Percentiles rank a stretch among this genome's conserved stretches.
Evolutionary conservation across 2,888 invertebrate species (phyloP).

Genomic region (Sinohyriopsis cumingii): DNA sequence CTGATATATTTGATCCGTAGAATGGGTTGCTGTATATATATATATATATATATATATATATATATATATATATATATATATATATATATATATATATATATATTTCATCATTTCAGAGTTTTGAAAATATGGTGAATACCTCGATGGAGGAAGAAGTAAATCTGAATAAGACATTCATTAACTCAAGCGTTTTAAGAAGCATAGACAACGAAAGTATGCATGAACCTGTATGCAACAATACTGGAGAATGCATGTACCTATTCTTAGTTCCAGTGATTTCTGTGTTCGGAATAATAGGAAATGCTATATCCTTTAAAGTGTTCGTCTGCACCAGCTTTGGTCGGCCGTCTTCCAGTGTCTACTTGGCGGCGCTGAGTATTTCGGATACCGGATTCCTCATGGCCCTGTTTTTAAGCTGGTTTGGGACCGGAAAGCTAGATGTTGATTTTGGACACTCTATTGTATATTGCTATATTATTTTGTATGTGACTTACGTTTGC

Average conservation of each 20-base stretch:
- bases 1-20: no score
- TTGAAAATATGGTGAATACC: no score
- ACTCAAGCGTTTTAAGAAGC: no score
- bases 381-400: slow-evolving; percentile 85
- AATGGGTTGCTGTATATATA: no score
- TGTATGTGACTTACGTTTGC: slow-evolving; percentile 76
- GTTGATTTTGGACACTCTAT: slow-evolving; percentile 5
- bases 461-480: slow-evolving; percentile 36
- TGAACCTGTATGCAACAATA: slow-evolving; percentile 75
- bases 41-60: no score
- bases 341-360: slow-evolving; percentile 84
- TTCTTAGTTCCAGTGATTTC: slow-evolving; percentile 77
- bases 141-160: no score
- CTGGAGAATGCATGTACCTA: slow-evolving; percentile 21
- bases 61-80: no score
- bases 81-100: no score
- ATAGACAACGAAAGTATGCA: background rate
- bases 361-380: slow-evolving; percentile 83
- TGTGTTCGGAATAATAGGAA: slow-evolving; percentile 82
- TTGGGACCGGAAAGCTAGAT: slow-evolving; percentile 38
- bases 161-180: no score
- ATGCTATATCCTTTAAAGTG: slow-evolving; percentile 82
- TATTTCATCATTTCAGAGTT: no score
- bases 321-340: slow-evolving; percentile 83
- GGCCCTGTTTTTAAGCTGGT: slow-evolving; percentile 75